Evolutionary conservation across 2,113 vertebrate genomes (phyloP), one percentile per base, ranked within the genome.

Genomic region (Turnix velox): DNA sequence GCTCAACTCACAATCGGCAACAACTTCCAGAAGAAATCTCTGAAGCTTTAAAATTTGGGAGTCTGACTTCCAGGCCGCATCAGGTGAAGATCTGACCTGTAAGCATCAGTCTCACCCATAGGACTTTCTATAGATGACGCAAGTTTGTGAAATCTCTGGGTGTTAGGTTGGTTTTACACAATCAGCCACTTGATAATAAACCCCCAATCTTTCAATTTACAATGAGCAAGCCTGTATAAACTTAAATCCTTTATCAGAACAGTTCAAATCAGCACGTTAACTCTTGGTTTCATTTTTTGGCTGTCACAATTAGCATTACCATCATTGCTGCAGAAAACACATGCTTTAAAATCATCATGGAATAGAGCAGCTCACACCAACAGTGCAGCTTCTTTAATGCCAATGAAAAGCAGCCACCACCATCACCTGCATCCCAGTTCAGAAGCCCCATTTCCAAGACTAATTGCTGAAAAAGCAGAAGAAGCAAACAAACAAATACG

Each of bases 371-470:
- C 59, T 81, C 67, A 45, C 61, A 55, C 65, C 49, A 93, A 22
- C 43, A 85, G 59, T 6, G 39, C 55, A 69, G 46, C 42, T 69
- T 42, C 77, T 19, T 31, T 9, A 80, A 28, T 5, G 45, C 62
- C 84, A 87, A 69, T 9, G 40, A 79, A 73, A 90, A 96, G 80
- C 88, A 95, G 86, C 91, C 94, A 89, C 74, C 88, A 91, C 91
- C 89, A 87, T 59, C 88, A 94, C 86, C 86, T 72, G 80, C 52
- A 79, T 6, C 69, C 91, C 61, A 30, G 8, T 8, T 10, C 31
- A 58, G 71, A 87, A 76, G 33, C 78, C 63, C 81, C 87, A 8
- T 51, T 87, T 72, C 88, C 81, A 51, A 35, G 49, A 19, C 27
- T 1, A 35, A 76, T 4, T n/a, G 92, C 65, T 48, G 61, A 1